These are phyloP conservation scores for Strigamia crassipes DNA, from an alignment of 2,888 invertebrate genomes.

Conservation along the genomic window DNA sequence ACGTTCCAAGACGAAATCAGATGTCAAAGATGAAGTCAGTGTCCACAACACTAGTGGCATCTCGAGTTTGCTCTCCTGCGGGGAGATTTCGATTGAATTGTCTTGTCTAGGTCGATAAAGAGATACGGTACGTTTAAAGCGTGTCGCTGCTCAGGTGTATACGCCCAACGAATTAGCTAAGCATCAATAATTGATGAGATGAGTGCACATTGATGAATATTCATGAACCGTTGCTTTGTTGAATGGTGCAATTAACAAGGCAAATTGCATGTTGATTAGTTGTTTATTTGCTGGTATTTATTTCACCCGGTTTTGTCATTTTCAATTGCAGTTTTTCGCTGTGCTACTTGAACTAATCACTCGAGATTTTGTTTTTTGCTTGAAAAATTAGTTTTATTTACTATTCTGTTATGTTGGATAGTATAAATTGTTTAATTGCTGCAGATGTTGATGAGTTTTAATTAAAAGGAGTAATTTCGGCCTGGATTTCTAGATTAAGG, in stretches of 20 bases:
- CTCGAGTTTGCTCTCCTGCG: neutral
- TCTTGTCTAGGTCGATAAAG: neutral
- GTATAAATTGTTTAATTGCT: no score
- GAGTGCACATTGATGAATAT: neutral
- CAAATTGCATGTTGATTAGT: slow-evolving; percentile 10
- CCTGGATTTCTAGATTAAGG: no score
- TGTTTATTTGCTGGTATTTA: neutral
- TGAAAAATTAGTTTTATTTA: no score
- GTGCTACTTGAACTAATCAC: no score
- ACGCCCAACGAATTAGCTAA: neutral
- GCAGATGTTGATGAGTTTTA: no score
- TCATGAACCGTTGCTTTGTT: slow-evolving; percentile 3
- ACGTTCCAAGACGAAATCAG: neutral
- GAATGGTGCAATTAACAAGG: slow-evolving; percentile 1
- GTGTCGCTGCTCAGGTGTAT: neutral
- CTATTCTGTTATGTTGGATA: no score
- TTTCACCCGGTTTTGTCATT: neutral
- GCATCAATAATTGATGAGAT: slow-evolving; percentile 10
- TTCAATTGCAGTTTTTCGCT: neutral
- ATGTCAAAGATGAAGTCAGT: slow-evolving; percentile 10
- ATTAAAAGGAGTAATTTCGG: no score
- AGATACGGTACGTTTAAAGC: slow-evolving; percentile 10
- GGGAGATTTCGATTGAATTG: neutral
- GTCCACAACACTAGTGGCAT: slow-evolving; percentile 10
- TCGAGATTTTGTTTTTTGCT: no score